phyloP scores from a whole-genome alignment of 2,888 invertebrate species.

The Epistrophella euchroma region DNA sequence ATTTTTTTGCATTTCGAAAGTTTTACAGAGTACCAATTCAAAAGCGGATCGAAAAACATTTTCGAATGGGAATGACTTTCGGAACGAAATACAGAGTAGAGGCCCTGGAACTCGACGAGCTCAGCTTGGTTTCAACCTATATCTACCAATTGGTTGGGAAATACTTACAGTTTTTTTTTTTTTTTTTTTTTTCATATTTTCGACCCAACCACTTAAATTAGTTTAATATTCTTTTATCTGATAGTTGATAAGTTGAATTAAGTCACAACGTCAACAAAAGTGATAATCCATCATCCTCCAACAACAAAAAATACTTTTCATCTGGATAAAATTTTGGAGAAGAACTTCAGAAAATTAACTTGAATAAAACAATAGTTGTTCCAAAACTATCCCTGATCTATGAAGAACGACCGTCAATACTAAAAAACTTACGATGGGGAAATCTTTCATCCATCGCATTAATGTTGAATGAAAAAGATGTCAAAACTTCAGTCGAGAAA shows the following conservation, averaged over 20 bases:
- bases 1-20: too few relatives aligned
- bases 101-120: too few relatives aligned
- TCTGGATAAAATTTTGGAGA: background rate
- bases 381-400: background rate
- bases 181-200: too few relatives aligned
- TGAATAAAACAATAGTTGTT: background rate
- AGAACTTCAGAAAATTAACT: background rate
- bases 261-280: background rate
- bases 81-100: too few relatives aligned
- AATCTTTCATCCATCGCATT: background rate
- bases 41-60: too few relatives aligned
- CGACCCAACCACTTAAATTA: background rate
- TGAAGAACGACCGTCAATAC: background rate
- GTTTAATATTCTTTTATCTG: background rate
- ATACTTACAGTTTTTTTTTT: too few relatives aligned
- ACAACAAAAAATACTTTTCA: background rate
- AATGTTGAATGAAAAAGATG: background rate
- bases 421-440: background rate
- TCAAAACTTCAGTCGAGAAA: background rate
- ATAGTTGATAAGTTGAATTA: background rate
- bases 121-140: too few relatives aligned
- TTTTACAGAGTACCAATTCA: too few relatives aligned
- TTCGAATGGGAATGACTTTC: too few relatives aligned
- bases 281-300: background rate
- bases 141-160: too few relatives aligned